phyloP scores from a whole-genome alignment of 2,113 vertebrate species.

The Ptilorrhoa leucosticta region DNA sequence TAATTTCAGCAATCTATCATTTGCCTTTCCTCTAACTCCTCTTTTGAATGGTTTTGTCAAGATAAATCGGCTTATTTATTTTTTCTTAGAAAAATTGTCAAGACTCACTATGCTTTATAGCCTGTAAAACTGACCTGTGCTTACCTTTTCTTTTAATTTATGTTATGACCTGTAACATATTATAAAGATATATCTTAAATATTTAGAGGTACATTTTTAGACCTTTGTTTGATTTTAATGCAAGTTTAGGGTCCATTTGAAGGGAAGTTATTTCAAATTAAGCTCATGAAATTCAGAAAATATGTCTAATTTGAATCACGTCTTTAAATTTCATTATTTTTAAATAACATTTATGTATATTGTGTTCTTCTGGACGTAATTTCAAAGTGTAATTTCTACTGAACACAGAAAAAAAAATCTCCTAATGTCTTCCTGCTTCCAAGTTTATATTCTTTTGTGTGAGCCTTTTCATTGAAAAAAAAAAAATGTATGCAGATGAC shows the following conservation, averaged over 20 bases:
- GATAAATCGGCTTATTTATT: not conserved
- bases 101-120: not conserved
- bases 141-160: not conserved
- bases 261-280: not conserved
- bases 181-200: not conserved
- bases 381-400: not conserved
- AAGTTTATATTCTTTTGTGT: not conserved
- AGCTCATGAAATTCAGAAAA: not conserved
- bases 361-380: not conserved
- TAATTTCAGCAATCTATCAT: not conserved
- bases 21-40: not conserved
- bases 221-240: not conserved
- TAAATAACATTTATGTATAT: not conserved
- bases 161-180: not conserved
- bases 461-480: not conserved
- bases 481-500: not conserved
- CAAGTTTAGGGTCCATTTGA: not conserved
- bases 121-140: not conserved
- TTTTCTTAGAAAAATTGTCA: not conserved
- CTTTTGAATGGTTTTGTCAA: not conserved
- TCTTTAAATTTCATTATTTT: not conserved
- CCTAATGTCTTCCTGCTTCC: not conserved
- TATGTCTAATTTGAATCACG: not conserved
- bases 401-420: not conserved
- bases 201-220: not conserved